Conservation (phyloP, 2,113 vertebrate genomes). For the Zonotrichia leucophrys region DNA sequence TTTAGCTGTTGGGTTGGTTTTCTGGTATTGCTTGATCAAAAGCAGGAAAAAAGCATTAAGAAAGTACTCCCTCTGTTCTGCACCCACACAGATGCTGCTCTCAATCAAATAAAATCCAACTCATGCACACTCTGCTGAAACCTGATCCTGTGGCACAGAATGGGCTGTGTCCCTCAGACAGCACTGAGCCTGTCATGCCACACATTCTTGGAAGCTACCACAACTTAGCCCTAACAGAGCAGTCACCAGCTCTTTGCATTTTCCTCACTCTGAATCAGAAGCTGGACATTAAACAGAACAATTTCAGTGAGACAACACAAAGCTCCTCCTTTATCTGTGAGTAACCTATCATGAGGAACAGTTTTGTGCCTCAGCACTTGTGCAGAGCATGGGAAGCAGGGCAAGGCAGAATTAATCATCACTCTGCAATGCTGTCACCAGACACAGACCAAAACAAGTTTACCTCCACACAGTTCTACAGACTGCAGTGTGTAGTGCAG, state of each 20-base stretch:
- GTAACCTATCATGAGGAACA: neutral
- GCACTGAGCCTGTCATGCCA: accelerated
- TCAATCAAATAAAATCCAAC: neutral
- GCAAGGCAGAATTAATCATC: neutral
- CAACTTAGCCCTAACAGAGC: neutral
- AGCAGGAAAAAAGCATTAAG: neutral
- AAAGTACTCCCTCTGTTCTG: neutral
- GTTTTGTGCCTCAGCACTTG: neutral
- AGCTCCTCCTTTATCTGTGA: neutral
- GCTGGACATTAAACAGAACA: neutral
- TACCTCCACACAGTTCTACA: neutral
- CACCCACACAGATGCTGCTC: neutral
- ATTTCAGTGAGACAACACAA: neutral
- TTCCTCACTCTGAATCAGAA: neutral
- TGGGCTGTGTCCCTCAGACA: neutral
- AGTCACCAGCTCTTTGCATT: neutral
- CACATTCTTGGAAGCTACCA: neutral
- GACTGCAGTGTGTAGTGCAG: neutral
- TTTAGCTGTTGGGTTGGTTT: neutral
- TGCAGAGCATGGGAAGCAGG: neutral
- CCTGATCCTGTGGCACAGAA: accelerated
- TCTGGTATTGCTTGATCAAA: neutral
- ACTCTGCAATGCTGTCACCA: neutral
- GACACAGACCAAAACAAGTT: neutral
- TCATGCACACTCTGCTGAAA: neutral